A percentile compares a stretch with the other conserved stretches of the same genome.
phyloP scores from a whole-genome alignment of 2,113 vertebrate species.

The Strix aluco region DNA sequence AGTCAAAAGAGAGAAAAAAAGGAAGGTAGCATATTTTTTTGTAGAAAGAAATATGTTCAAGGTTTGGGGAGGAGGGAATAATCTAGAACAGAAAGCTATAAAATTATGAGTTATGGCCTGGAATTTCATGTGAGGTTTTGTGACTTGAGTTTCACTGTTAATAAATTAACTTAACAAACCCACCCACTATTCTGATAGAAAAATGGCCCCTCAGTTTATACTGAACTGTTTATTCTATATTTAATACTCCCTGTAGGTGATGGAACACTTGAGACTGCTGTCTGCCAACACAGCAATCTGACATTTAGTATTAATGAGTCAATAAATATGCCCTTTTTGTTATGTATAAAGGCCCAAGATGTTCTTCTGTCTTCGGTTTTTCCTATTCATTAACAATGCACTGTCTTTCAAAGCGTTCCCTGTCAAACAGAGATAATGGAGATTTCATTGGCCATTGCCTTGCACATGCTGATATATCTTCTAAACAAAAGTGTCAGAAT shows the following conservation, averaged over 20 bases:
- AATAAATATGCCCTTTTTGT: slow-evolving; percentile 27
- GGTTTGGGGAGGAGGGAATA: background rate
- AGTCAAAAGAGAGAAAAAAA: background rate
- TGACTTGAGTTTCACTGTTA: slow-evolving; percentile 26
- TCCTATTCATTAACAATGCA: slow-evolving; percentile 7
- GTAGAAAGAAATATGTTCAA: background rate
- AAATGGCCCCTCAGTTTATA: background rate
- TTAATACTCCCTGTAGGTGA: slow-evolving; percentile 44
- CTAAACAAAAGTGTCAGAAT: slow-evolving; percentile 8
- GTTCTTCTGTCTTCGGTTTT: slow-evolving; percentile 12
- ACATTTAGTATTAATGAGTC: background rate
- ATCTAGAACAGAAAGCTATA: background rate
- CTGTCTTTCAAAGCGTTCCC: slow-evolving; percentile 4
- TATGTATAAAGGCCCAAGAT: background rate
- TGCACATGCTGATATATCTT: background rate
- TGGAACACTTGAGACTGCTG: background rate
- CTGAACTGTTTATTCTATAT: slow-evolving; percentile 25
- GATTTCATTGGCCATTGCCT: background rate
- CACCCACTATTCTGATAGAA: slow-evolving; percentile 8
- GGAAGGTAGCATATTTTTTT: background rate
- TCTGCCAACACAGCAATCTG: background rate
- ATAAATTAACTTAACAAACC: slow-evolving; percentile 25
- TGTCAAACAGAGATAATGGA: slow-evolving; percentile 21
- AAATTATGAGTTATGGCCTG: slow-evolving; percentile 18
- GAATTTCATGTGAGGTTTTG: slow-evolving; percentile 17